Conservation (phyloP, 1,140 invertebrate species). For the Drosophila punjabiensis region DNA sequence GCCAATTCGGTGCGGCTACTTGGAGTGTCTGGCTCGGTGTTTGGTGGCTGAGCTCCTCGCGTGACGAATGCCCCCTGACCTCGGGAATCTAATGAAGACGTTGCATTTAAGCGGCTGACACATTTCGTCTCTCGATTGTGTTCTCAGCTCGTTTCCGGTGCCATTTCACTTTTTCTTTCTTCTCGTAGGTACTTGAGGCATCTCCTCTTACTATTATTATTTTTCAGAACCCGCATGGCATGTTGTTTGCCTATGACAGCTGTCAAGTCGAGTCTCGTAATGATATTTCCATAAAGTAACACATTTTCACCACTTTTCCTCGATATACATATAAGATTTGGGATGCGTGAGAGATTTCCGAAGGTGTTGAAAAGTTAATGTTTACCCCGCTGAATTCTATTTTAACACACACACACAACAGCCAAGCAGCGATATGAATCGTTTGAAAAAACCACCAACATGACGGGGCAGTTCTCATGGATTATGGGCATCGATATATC, state of each 20-base stretch:
- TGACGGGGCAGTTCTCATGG: constrained; percentile 58
- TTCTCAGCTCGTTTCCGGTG: constrained; percentile 72
- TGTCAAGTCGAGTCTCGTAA: constrained; percentile 65
- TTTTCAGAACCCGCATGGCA: constrained; percentile 52
- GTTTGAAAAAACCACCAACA: constrained; percentile 36
- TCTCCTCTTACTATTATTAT: constrained; percentile 21
- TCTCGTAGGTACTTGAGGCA: constrained; percentile 37
- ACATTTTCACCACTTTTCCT: constrained; percentile 39
- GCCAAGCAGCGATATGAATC: constrained; percentile 15
- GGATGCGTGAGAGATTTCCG: constrained; percentile 62
- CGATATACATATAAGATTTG: background rate
- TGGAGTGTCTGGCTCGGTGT: constrained; percentile 6
- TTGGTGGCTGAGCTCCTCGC: constrained; percentile 9
- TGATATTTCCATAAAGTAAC: constrained; percentile 69
- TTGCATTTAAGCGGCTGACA: constrained; percentile 51
- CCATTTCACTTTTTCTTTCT: constrained; percentile 68
- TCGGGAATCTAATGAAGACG: constrained; percentile 30
- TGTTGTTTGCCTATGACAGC: constrained; percentile 66
- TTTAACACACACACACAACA: constrained; percentile 1
- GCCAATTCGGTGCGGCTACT: constrained; percentile 42
- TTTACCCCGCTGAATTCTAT: constrained; percentile 34
- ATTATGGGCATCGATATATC: constrained; percentile 38
- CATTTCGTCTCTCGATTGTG: constrained; percentile 54
- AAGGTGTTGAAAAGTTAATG: constrained; percentile 21
- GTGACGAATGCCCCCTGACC: constrained; percentile 53